phyloP scores from a whole-genome alignment of 2,113 vertebrate genomes.

The Pterocles gutturalis region DNA sequence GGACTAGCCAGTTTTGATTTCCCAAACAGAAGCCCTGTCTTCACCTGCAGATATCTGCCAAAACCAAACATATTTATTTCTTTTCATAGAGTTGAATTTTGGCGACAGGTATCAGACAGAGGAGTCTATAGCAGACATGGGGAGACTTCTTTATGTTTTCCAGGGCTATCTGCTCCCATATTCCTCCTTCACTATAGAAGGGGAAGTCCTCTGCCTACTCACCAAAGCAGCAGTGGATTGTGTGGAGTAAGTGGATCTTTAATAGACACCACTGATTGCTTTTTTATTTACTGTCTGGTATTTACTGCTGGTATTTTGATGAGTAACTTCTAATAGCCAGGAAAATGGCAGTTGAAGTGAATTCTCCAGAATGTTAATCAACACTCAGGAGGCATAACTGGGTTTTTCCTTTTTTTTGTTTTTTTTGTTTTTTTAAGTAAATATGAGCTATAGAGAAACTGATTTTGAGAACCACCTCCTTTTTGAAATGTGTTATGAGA shows the following conservation, averaged over 20 bases:
- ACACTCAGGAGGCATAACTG: not conserved
- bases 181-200: not conserved
- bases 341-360: not conserved
- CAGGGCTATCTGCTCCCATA: not conserved
- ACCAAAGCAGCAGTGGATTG: accelerated
- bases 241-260: not conserved
- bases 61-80: not conserved
- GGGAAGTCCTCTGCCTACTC: not conserved
- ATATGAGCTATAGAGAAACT: not conserved
- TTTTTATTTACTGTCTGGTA: not conserved
- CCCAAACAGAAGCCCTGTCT: not conserved
- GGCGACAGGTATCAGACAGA: not conserved
- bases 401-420: not conserved
- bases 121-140: accelerated
- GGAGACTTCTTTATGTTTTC: not conserved
- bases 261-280: not conserved
- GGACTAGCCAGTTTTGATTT: not conserved
- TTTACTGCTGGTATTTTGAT: not conserved
- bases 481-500: not conserved
- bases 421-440: not conserved
- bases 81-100: not conserved
- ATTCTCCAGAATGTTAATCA: not conserved
- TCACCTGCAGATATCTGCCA: not conserved
- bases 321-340: not conserved
- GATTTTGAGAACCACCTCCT: not conserved